Percentiles rank a stretch among this genome's conserved stretches.
These are phyloP conservation scores for Thereva unica DNA, from an alignment of 2,888 invertebrate species.

Conservation along the genomic window DNA sequence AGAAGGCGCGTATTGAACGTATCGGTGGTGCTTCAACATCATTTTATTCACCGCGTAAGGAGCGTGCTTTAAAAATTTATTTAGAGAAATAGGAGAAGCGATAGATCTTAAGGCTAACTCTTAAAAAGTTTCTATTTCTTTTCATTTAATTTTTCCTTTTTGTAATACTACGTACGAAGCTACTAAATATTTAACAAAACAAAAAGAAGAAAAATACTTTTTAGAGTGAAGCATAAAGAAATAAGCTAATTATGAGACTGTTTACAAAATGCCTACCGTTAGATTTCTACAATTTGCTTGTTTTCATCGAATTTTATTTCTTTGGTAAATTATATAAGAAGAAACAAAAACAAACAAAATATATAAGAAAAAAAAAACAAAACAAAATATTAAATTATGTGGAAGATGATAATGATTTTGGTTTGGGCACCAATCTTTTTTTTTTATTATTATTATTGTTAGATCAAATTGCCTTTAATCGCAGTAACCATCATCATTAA, in stretches of 20 bases:
- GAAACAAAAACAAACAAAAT: not conserved
- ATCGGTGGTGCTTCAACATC: slow-evolving; percentile 55
- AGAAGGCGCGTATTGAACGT: slow-evolving; percentile 62
- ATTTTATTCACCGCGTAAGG: slow-evolving; percentile 67
- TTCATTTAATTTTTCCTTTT: not conserved
- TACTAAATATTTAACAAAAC: not conserved
- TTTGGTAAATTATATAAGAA: slow-evolving; percentile 9
- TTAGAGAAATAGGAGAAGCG: slow-evolving; percentile 58
- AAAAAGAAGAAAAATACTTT: slow-evolving; percentile 1
- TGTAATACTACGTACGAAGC: slow-evolving; percentile 8
- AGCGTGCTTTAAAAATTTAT: slow-evolving; percentile 74
- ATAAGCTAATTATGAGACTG: slow-evolving; percentile 41
- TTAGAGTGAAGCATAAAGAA: slow-evolving; percentile 8
- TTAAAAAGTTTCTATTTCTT: too few relatives aligned
- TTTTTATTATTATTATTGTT: too few relatives aligned
- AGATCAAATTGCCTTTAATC: too few relatives aligned
- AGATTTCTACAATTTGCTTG: slow-evolving; percentile 37
- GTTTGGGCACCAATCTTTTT: too few relatives aligned
- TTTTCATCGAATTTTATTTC: slow-evolving; percentile 11
- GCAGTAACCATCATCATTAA: too few relatives aligned
- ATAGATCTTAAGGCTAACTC: not conserved
- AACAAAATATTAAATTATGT: too few relatives aligned
- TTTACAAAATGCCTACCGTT: slow-evolving; percentile 39
- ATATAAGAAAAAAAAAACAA: too few relatives aligned
- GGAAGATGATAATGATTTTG: too few relatives aligned